phyloP scores from a whole-genome alignment of 2,888 invertebrate species.

The Ashinkailepas kermadecensis region DNA sequence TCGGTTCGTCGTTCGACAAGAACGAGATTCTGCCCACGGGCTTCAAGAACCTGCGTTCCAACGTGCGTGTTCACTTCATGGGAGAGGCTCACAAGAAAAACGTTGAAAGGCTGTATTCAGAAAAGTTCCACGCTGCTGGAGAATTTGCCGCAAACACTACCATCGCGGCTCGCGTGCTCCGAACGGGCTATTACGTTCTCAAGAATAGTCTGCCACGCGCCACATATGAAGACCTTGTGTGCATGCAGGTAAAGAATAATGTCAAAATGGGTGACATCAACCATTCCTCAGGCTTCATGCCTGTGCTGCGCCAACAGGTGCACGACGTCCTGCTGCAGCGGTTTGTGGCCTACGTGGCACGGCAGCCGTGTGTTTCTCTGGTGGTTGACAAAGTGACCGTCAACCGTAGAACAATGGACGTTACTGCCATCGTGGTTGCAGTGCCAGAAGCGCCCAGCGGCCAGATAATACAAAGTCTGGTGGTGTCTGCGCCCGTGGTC shows the following conservation, averaged over 20 bases:
- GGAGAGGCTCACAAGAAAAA: background rate
- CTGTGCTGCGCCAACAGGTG: background rate
- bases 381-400: background rate
- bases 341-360: background rate
- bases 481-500: background rate
- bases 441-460: background rate
- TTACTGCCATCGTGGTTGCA: background rate
- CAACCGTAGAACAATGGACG: background rate
- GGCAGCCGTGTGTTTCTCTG: background rate
- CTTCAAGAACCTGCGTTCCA: background rate
- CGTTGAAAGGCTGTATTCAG: background rate
- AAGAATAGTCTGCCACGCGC: background rate
- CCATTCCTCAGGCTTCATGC: background rate
- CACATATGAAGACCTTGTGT: background rate
- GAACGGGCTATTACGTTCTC: background rate
- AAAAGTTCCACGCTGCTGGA: background rate
- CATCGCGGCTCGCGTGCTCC: background rate
- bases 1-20: background rate
- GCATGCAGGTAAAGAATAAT: background rate
- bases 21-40: background rate
- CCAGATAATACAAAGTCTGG: background rate
- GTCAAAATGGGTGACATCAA: background rate
- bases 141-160: background rate
- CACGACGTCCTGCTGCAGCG: background rate
- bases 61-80: background rate